phyloP scores from a whole-genome alignment of 2,113 vertebrate genomes.

The Myotis lucifugus region DNA sequence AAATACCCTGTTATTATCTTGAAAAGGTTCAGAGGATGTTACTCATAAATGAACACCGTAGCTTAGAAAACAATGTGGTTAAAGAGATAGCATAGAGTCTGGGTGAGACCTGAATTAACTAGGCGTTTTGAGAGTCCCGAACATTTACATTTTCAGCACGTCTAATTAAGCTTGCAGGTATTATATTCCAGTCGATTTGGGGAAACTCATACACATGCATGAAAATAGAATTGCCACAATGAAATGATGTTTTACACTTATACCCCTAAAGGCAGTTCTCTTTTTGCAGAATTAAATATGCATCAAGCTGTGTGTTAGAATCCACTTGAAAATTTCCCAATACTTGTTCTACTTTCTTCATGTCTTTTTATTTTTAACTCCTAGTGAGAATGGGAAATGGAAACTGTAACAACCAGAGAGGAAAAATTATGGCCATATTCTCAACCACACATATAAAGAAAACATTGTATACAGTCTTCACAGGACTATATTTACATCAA shows the following conservation, averaged over 20 bases:
- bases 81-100: conserved; percentile 28
- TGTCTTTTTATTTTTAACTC: conserved; percentile 22
- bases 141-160: conserved; percentile 37
- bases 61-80: conserved; percentile 37
- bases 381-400: neutral
- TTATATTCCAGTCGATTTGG: conserved; percentile 32
- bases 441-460: neutral
- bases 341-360: neutral
- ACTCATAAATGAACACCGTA: conserved; percentile 28
- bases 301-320: conserved; percentile 5
- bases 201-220: conserved; percentile 30
- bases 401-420: neutral
- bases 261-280: neutral
- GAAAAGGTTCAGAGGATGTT: conserved; percentile 51
- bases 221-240: conserved; percentile 25
- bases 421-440: neutral
- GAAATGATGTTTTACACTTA: conserved; percentile 24
- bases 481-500: neutral
- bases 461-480: neutral
- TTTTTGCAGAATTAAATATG: conserved; percentile 29
- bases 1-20: conserved; percentile 57
- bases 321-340: conserved; percentile 41
- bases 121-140: conserved; percentile 23
- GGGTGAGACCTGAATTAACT: conserved; percentile 56
- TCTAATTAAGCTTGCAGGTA: conserved; percentile 70